Base-by-base conservation (phyloP, 2,888 invertebrate species). In the Nysson spinosus region DNA sequence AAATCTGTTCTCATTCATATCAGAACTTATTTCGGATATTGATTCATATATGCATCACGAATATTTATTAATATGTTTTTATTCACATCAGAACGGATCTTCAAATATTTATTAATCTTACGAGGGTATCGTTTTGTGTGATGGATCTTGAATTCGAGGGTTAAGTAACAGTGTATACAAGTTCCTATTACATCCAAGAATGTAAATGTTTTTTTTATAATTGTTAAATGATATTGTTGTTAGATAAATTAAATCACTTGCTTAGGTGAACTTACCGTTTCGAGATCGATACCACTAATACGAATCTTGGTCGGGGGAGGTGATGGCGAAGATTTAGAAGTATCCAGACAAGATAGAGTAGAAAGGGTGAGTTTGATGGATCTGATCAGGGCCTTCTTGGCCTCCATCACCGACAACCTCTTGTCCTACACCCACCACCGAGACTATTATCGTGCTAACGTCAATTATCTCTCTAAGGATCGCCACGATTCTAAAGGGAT, bases 291-390 rank as follows among this genome's bases (percentile, higher is more conserved):
- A 42, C 68, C 67, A 47, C 47, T 58, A 26, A 85, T 67, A 40
- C 75, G 77, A 61, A 86, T 83, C 75, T 77, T 83, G 22, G 78
- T 85, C 4, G 86, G 82, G n/a, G 85, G 81, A 43, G 85, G 84
- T 32, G 86, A 86, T n/a, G 80, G 74, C 34, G 81, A 80, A 32
- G 78, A 76, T 66, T 78, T 82, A 1, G 79, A 79, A 5, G 64
- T 56, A 46, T 84, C 83, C 77, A 86, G 49, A 55, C 85, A 86
- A 57, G 84, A 85, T 22, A 86, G 55, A 28, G 82, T 77, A 37
- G 84, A 85, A 52, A 86, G 54, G 30, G 81, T 83, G 69, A 81
- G 65, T 61, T 79, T 78, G 51, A 86, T 78, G 20, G 83, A 82
- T 61, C 58, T 80, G 66, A 85, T 77, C 69, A 86, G 69, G 16